phyloP scores from a whole-genome alignment of 2,888 invertebrate genomes.

The Zaprionus obscuricornis region DNA sequence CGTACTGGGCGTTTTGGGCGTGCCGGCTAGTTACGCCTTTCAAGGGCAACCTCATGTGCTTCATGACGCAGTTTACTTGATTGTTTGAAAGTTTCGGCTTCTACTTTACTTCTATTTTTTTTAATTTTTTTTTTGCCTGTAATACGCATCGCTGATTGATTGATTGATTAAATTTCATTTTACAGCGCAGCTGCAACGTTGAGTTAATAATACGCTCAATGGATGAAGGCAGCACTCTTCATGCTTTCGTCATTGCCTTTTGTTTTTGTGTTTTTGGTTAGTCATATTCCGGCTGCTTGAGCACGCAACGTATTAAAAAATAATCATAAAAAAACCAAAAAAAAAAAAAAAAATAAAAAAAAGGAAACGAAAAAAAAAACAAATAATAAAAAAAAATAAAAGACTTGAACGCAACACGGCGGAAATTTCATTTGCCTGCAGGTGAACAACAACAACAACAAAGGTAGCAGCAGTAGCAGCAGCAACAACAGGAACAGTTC shows the following conservation, averaged over 20 bases:
- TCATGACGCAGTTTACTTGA: not conserved
- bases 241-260: too few species aligned
- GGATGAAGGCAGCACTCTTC: too few species aligned
- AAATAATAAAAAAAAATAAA: conserved; percentile 2
- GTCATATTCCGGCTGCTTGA: conserved; percentile 51
- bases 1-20: not conserved
- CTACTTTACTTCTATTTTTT: too few species aligned
- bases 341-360: conserved; percentile 7
- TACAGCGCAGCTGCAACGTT: conserved; percentile 21
- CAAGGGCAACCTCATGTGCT: conserved; percentile 39
- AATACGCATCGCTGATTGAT: conserved; percentile 52
- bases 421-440: conserved; percentile 56
- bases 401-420: conserved; percentile 22
- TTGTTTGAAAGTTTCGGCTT: conserved; percentile 28
- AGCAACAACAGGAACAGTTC: not conserved
- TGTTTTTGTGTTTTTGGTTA: conserved; percentile 23
- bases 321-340: not conserved
- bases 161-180: conserved; percentile 61
- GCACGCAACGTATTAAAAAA: conserved; percentile 43
- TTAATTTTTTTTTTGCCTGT: conserved; percentile 5
- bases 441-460: too few species aligned
- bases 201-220: conserved; percentile 33
- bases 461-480: not conserved
- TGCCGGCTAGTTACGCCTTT: too few species aligned
- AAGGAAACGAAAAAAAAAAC: conserved; percentile 36